Base-by-base conservation (phyloP, 2,888 invertebrate genomes). In the Eulithis testata region DNA sequence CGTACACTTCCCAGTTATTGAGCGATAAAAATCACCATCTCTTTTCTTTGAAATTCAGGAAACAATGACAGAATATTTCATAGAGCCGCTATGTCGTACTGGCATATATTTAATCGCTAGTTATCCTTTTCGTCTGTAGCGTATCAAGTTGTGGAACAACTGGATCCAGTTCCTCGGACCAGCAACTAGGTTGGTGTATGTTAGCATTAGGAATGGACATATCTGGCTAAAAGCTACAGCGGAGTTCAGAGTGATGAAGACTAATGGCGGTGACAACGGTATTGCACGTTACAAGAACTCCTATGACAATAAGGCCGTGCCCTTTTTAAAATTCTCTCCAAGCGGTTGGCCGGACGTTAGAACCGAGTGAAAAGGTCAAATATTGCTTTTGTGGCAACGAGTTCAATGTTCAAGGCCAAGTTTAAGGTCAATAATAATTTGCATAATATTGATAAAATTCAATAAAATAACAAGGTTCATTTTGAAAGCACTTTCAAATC, bases 181-280 rank as follows among this genome's bases (percentile, higher is more conserved):
- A 50, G 40, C 11, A 7, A 21, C 57, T 49, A 12, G 49, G 12
- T 3, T 37, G 11, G 11, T 50, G 49, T 58, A 21, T 40, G 11
- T 37, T 27, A 37, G 11, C 58, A 9, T 11, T 21, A 50, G 8
- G 36, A 21, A 9, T 31, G 58, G 62, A 62, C 66, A 62, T 66
- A 58, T 62, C 62, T 62, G 51, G 62, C 58, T 66, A 66, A 62
- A 59, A 66, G 62, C 66, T 51, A 65, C 54, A 50, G n/a, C 55
- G 49, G 55, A 37, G 11, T n/a, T 51, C 36, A 12, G 49, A 57
- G 45, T 65, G 51, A 66, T 66, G 59, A 66, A 62, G 54, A 66
- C 21, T 61, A 61, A 66, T 58, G 45, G 44, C 14, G 44, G 50
- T 63, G 56, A 56, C 43, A 55, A 61, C 49, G 49, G 50, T 54